These are phyloP conservation scores for Micrastur ruficollis DNA, from an alignment of 2,797 vertebrate species.

Conservation along the genomic window DNA sequence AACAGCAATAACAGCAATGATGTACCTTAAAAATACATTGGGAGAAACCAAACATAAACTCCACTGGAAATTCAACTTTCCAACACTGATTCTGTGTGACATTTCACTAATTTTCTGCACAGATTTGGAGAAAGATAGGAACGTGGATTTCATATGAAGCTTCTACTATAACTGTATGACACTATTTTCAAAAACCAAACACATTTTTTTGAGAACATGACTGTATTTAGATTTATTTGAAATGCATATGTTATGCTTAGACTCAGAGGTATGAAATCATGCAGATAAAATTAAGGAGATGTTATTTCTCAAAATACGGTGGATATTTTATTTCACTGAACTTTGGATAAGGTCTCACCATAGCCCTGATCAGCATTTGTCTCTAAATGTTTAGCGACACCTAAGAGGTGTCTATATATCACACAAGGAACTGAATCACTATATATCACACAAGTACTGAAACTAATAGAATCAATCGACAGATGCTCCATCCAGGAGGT, in stretches of 20 bases:
- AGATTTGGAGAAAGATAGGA: not conserved
- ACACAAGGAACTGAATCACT: not conserved
- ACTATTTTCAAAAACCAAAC: not conserved
- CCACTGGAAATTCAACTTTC: not conserved
- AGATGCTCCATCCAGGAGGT: not conserved
- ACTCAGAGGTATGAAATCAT: not conserved
- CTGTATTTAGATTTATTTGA: not conserved
- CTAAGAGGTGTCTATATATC: not conserved
- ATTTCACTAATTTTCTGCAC: not conserved
- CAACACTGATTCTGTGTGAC: not conserved
- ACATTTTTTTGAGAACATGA: not conserved
- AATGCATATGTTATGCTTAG: not conserved
- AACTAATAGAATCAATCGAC: not conserved
- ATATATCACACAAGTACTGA: not conserved
- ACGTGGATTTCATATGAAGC: not conserved
- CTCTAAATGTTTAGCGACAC: not conserved
- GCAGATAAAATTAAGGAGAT: not conserved
- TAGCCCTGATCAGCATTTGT: not conserved
- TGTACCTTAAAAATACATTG: not conserved
- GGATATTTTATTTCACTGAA: not conserved
- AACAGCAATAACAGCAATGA: not conserved
- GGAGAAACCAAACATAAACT: not conserved
- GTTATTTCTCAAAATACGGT: not conserved
- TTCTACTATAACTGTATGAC: not conserved
- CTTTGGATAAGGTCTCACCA: not conserved